Conservation (phyloP, 2,888 invertebrate genomes). For the Himalopsyche kuldschensis region DNA sequence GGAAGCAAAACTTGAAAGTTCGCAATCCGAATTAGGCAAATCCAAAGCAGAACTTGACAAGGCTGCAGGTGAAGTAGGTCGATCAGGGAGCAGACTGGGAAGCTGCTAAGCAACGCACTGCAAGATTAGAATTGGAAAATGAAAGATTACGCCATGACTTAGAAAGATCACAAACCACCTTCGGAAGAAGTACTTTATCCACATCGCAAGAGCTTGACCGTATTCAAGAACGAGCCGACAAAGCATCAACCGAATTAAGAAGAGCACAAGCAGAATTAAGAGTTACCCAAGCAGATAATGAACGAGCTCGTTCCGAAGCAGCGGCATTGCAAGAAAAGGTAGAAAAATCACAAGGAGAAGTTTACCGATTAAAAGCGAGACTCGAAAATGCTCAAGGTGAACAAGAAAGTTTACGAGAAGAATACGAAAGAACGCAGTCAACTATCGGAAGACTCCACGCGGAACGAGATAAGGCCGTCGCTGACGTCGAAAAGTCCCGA, state of each 20-base stretch:
- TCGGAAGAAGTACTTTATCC: slow-evolving; percentile 78
- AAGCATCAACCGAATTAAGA: slow-evolving; percentile 79
- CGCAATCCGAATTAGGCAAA: slow-evolving; percentile 91
- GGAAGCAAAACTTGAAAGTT: slow-evolving; percentile 88
- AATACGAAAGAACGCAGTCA: slow-evolving; percentile 84
- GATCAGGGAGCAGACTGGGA: slow-evolving; percentile 90
- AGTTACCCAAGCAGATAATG: slow-evolving; percentile 89
- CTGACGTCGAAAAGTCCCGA: slow-evolving; percentile 81
- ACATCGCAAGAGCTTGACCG: slow-evolving; percentile 83
- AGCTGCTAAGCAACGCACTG: slow-evolving; percentile 78
- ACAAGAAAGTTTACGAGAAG: slow-evolving; percentile 89
- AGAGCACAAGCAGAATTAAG: slow-evolving; percentile 87
- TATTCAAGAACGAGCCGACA: slow-evolving; percentile 84
- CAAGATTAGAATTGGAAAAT: slow-evolving; percentile 86
- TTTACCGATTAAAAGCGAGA: slow-evolving; percentile 90
- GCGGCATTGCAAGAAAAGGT: slow-evolving; percentile 87
- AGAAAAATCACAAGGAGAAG: slow-evolving; percentile 93
- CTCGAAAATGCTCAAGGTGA: slow-evolving; percentile 94
- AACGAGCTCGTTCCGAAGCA: slow-evolving; percentile 81
- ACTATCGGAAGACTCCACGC: slow-evolving; percentile 82
- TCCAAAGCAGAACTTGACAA: slow-evolving; percentile 93
- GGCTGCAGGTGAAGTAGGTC: slow-evolving; percentile 80
- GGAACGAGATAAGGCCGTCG: slow-evolving; percentile 83
- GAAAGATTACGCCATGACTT: slow-evolving; percentile 85
- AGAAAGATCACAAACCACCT: slow-evolving; percentile 81